Percentiles rank a stretch among this genome's conserved stretches.
phyloP scores from a whole-genome alignment of 2,797 vertebrate species.

The Threskiornis aethiopicus region DNA sequence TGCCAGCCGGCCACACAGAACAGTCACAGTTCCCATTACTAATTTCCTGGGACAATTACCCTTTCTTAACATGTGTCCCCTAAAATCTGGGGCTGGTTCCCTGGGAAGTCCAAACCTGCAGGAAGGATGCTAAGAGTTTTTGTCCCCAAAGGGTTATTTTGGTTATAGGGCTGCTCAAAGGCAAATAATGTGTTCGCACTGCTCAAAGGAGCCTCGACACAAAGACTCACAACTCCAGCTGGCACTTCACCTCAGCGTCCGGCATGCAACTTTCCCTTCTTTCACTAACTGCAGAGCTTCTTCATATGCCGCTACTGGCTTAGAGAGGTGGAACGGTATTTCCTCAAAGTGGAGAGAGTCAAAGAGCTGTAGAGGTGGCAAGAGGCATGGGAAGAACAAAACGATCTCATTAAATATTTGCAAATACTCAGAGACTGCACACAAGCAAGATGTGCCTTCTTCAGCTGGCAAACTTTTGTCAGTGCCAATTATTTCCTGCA shows the following conservation, averaged over 20 bases:
- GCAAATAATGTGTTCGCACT: neutral
- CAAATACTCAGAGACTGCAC: neutral
- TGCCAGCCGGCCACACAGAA: neutral
- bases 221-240: neutral
- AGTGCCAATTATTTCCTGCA: neutral
- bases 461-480: neutral
- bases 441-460: neutral
- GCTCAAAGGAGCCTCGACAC: neutral
- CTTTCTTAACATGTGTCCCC: neutral
- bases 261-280: constrained; percentile 82
- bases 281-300: constrained; percentile 88
- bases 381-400: neutral
- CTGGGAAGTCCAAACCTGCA: neutral
- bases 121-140: neutral
- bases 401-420: neutral
- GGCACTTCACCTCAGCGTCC: constrained; percentile 85
- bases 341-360: constrained; percentile 82
- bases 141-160: neutral
- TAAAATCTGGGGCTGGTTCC: neutral
- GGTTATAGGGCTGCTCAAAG: neutral
- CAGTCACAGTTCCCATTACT: neutral
- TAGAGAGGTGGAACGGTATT: constrained; percentile 81
- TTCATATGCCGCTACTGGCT: constrained; percentile 88
- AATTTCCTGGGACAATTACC: neutral
- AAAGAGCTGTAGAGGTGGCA: constrained; percentile 81